These are phyloP conservation scores for Trichopria drosophilae DNA, from an alignment of 2,888 invertebrate species.

Conservation along the genomic window DNA sequence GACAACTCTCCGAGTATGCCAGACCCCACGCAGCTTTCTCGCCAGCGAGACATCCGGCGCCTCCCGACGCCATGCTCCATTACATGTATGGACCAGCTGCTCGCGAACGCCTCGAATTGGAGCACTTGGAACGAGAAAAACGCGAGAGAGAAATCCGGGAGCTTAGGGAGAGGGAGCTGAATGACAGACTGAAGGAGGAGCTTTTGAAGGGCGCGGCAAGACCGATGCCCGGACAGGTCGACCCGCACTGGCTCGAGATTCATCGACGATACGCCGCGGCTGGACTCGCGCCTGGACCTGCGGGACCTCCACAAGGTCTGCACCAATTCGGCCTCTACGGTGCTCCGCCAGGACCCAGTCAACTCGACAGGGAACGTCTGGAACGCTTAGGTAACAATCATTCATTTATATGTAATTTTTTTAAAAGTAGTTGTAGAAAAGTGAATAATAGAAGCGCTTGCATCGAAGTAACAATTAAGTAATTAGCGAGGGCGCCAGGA, in stretches of 20 bases:
- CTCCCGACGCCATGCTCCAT: constrained; percentile 71
- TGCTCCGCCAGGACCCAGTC: constrained; percentile 77
- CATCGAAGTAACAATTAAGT: not conserved
- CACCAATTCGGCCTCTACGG: constrained; percentile 73
- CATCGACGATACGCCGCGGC: constrained; percentile 71
- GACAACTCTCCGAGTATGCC: constrained; percentile 90
- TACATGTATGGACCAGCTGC: constrained; percentile 83
- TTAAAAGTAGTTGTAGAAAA: not conserved
- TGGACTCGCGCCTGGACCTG: constrained; percentile 52
- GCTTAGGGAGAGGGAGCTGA: constrained; percentile 76
- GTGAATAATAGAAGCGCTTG: not conserved
- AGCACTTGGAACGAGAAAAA: constrained; percentile 57
- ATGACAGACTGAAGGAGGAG: constrained; percentile 86
- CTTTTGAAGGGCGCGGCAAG: constrained; percentile 71
- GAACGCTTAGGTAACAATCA: constrained; percentile 74
- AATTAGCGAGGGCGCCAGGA: too few relatives aligned
- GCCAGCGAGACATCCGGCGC: constrained; percentile 62
- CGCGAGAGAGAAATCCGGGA: constrained; percentile 66
- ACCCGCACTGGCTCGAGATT: constrained; percentile 87
- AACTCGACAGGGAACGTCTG: constrained; percentile 84
- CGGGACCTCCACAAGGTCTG: constrained; percentile 59
- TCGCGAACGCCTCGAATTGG: constrained; percentile 70
- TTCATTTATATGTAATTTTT: not conserved
- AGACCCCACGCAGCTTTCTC: constrained; percentile 87
- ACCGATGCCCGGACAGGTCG: constrained; percentile 62